Percentiles rank a stretch among this genome's conserved stretches.
phyloP scores from a whole-genome alignment of 2,888 invertebrate species.

The Cantharis nigra region DNA sequence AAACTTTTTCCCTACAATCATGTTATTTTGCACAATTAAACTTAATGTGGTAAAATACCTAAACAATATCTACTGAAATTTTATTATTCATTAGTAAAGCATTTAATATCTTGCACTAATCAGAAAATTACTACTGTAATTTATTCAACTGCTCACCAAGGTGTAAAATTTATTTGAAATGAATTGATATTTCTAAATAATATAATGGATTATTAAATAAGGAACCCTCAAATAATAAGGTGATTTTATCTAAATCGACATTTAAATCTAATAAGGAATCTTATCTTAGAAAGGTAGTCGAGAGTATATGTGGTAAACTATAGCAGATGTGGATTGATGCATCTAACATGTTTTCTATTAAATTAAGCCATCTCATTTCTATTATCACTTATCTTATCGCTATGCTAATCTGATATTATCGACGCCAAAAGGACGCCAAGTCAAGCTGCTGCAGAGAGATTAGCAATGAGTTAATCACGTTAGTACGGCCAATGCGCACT shows the following conservation, averaged over 20 bases:
- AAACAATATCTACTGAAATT: neutral
- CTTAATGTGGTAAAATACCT: neutral
- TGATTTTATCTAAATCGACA: neutral
- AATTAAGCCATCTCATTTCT: constrained; percentile 34
- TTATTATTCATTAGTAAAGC: neutral
- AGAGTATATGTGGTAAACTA: neutral
- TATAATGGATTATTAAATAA: neutral
- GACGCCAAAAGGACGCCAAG: constrained; percentile 34
- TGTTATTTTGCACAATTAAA: too few species aligned
- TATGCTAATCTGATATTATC: constrained; percentile 33
- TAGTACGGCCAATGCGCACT: constrained; percentile 53
- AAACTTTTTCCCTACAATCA: too few species aligned
- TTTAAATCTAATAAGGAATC: neutral
- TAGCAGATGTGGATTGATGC: constrained; percentile 1
- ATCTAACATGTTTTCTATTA: constrained; percentile 18
- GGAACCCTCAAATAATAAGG: neutral
- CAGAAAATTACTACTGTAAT: neutral
- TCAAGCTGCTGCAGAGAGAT: constrained; percentile 48
- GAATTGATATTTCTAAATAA: neutral
- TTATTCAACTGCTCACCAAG: neutral
- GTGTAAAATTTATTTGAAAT: neutral
- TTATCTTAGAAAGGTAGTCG: neutral
- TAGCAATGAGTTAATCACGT: constrained; percentile 55
- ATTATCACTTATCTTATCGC: constrained; percentile 33
- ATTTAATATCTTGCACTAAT: neutral